Conservation (phyloP, 2,888 invertebrate genomes). For the Neoaliturus tenellus region DNA sequence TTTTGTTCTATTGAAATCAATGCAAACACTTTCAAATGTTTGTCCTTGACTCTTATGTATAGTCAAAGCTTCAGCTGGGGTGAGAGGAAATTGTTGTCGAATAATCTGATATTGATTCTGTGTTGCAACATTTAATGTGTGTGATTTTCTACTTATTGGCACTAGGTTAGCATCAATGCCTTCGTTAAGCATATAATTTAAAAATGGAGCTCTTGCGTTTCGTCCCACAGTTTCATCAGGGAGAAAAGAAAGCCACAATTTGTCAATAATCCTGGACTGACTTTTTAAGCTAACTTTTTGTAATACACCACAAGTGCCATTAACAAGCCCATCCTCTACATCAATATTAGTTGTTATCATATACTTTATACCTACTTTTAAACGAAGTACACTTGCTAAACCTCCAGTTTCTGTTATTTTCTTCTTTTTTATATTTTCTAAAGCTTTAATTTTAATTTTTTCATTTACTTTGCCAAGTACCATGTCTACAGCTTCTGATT, state of each 20-base stretch:
- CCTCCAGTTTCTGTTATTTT: constrained; percentile 64
- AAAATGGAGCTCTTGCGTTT: too few relatives aligned
- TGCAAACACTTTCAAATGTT: too few relatives aligned
- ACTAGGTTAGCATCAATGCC: too few relatives aligned
- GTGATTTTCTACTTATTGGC: too few relatives aligned
- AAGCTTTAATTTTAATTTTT: constrained; percentile 51
- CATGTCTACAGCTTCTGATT: constrained; percentile 56
- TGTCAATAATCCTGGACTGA: neutral
- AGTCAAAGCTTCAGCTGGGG: too few relatives aligned
- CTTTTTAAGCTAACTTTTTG: constrained; percentile 13
- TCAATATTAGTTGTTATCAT: constrained; percentile 65
- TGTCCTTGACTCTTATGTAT: too few relatives aligned
- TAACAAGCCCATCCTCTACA: constrained; percentile 65
- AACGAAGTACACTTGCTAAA: constrained; percentile 60
- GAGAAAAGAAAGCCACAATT: constrained; percentile 7
- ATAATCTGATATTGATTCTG: too few relatives aligned
- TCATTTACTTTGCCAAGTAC: constrained; percentile 57
- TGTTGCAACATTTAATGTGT: too few relatives aligned
- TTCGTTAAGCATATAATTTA: too few relatives aligned
- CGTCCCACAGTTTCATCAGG: neutral
- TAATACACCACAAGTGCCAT: constrained; percentile 64
- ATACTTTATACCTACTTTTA: constrained; percentile 66
- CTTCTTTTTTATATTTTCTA: constrained; percentile 59
- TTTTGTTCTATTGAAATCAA: too few relatives aligned
- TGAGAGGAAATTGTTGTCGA: too few relatives aligned